Percentiles rank a stretch among this genome's conserved stretches.
phyloP scores from a whole-genome alignment of 2,797 vertebrate species.

The Enteromius thamalakanensis region DNA sequence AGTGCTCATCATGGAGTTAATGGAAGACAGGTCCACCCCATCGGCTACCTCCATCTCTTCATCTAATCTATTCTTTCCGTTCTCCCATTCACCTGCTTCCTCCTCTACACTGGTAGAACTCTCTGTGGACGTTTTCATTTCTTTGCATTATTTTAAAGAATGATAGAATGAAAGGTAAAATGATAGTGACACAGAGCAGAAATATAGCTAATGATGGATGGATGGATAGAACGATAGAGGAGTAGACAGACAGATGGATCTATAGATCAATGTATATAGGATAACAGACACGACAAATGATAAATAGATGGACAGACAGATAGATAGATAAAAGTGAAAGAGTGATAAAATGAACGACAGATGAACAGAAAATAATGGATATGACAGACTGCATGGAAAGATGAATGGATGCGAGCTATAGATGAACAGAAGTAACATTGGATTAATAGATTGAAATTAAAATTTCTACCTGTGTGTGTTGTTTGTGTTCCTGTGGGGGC shows the following conservation, averaged over 20 bases:
- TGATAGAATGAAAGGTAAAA: neutral
- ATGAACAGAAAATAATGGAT: neutral
- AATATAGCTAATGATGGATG: neutral
- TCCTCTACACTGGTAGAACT: slow-evolving; percentile 35
- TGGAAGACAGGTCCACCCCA: slow-evolving; percentile 86
- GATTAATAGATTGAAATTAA: neutral
- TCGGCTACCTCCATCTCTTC: slow-evolving; percentile 65
- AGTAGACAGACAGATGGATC: neutral
- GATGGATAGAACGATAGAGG: neutral
- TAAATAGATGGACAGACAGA: neutral
- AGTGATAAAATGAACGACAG: neutral
- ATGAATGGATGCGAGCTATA: neutral
- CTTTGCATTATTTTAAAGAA: slow-evolving; percentile 15
- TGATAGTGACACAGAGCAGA: neutral
- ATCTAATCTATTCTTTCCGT: slow-evolving; percentile 42
- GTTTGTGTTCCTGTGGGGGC: slow-evolving; percentile 41
- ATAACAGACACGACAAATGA: neutral
- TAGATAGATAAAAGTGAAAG: neutral
- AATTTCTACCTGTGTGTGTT: slow-evolving; percentile 65
- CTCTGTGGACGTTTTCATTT: slow-evolving; percentile 42
- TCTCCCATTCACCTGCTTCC: slow-evolving; percentile 47
- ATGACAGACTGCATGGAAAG: neutral
- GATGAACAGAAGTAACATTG: neutral
- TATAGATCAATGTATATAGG: neutral
- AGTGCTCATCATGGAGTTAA: slow-evolving; percentile 93